Conservation (phyloP, 2,797 vertebrate species). For the Gallirallus australis region DNA sequence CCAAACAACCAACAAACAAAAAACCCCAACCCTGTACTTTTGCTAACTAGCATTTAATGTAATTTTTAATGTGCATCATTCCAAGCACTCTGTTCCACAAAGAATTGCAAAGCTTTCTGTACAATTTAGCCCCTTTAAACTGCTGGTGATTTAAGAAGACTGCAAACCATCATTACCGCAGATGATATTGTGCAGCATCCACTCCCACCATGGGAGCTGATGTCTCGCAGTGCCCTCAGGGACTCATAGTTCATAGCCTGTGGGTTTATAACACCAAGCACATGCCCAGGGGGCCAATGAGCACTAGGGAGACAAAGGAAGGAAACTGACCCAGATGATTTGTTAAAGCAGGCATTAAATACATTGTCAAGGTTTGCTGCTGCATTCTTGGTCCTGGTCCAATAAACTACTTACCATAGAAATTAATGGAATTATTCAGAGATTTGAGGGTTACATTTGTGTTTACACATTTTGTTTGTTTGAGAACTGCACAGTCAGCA, state of each 20-base stretch:
- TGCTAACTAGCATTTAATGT: neutral
- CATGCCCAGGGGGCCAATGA: neutral
- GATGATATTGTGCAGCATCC: neutral
- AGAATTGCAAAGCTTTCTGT: neutral
- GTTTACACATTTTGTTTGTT: neutral
- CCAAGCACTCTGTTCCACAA: neutral
- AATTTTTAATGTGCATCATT: neutral
- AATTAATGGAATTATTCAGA: neutral
- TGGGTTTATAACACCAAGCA: neutral
- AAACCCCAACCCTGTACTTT: neutral
- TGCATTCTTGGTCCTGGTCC: neutral
- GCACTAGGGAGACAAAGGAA: neutral
- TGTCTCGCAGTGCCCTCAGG: rapidly evolving
- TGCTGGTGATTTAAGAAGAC: neutral
- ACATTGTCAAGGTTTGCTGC: neutral
- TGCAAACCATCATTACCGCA: neutral
- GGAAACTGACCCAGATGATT: neutral
- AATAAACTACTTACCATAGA: neutral
- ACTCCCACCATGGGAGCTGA: neutral
- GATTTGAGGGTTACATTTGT: neutral
- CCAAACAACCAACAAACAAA: neutral
- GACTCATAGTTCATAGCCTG: neutral
- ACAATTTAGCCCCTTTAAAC: neutral
- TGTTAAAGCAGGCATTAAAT: slow-evolving; percentile 25
- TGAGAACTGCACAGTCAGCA: neutral